These are phyloP conservation scores for Bimastos eiseni DNA, from an alignment of 2,888 invertebrate genomes.

Conservation along the genomic window DNA sequence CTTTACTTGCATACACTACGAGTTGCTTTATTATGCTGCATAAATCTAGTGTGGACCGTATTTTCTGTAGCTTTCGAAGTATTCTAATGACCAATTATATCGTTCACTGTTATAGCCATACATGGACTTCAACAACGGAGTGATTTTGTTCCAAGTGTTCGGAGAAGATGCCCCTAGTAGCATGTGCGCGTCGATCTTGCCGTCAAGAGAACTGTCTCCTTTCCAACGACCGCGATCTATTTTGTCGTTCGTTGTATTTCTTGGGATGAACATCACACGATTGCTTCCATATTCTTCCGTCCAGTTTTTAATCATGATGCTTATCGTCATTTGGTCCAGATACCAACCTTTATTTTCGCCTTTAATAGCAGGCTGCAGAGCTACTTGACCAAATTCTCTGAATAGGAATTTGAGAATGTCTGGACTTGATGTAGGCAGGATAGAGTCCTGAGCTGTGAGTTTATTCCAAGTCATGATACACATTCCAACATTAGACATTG, in stretches of 20 bases:
- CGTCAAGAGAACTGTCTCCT: slow-evolving; percentile 10
- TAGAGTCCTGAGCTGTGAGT: slow-evolving; percentile 14
- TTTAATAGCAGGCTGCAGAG: slow-evolving; percentile 27
- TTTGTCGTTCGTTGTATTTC: slow-evolving; percentile 32
- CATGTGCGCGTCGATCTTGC: slow-evolving; percentile 35
- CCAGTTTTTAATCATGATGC: slow-evolving; percentile 26
- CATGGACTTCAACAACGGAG: slow-evolving; percentile 2
- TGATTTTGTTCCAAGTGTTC: slow-evolving; percentile 23
- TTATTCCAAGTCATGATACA: slow-evolving; percentile 28
- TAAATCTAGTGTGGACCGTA: neutral
- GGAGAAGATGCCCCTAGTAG: slow-evolving; percentile 15
- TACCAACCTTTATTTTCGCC: slow-evolving; percentile 39
- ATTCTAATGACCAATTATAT: slow-evolving; percentile 27
- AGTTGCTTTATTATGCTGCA: neutral
- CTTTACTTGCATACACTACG: neutral
- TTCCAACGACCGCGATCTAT: slow-evolving; percentile 34
- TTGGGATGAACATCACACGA: slow-evolving; percentile 30
- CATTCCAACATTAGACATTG: slow-evolving; percentile 36
- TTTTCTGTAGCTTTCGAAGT: neutral
- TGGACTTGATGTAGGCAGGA: slow-evolving; percentile 21
- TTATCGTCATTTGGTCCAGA: slow-evolving; percentile 33
- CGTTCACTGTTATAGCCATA: slow-evolving; percentile 15
- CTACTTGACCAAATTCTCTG: slow-evolving; percentile 36
- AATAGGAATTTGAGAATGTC: neutral
- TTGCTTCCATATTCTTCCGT: neutral